Evolutionary conservation across 2,888 invertebrate genomes (phyloP), one percentile per base, ranked within the genome.

Genomic region (Lasioglossum zephyrum): DNA sequence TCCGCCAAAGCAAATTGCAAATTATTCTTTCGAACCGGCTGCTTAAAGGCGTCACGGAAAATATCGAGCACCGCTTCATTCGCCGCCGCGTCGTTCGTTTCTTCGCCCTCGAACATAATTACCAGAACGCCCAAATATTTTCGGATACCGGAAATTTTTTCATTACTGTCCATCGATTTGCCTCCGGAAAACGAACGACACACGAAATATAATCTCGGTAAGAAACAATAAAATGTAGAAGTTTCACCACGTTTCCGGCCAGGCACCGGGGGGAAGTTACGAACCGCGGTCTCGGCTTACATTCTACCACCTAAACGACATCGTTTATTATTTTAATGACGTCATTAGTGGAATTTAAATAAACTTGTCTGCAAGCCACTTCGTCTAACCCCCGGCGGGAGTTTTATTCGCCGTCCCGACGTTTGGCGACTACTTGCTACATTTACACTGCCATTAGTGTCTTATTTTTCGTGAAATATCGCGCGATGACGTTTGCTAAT

Each of bases 241-340:
- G 74, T 74, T 82, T 39, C 63, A n/a, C 11, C 18, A 41, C 57
- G 36, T 82, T 70, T 79, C 39, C 73, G 69, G 79, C 44, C 74
- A 31, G 44, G 18, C 73, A 31, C 63, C 53, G 53, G 76, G n/a
- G 69, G n/a, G 69, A 72, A 75, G 73, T 49, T 47, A 73, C 70
- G 39, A 80, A 72, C 72, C 72, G 26, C 60, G 73, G 63, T 53
- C 70, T 39, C 47, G 73, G 73, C 73, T 83, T 76, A 49, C 80
- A 76, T 79, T 74, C 76, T 63, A 31, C 72, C 63, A 73, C 75
- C 79, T 92, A 91, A 93, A 92, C 91, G 93, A 92, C 92, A 89
- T 92, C 92, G 91, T 93, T 93, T 93, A 92, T 92, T 92, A 93
- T 93, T 92, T 93, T 93, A 93, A 93, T 91, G 93, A 92, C 92